Base-by-base conservation (phyloP, 2,797 vertebrate genomes). In the Propithecus perrieri region DNA sequence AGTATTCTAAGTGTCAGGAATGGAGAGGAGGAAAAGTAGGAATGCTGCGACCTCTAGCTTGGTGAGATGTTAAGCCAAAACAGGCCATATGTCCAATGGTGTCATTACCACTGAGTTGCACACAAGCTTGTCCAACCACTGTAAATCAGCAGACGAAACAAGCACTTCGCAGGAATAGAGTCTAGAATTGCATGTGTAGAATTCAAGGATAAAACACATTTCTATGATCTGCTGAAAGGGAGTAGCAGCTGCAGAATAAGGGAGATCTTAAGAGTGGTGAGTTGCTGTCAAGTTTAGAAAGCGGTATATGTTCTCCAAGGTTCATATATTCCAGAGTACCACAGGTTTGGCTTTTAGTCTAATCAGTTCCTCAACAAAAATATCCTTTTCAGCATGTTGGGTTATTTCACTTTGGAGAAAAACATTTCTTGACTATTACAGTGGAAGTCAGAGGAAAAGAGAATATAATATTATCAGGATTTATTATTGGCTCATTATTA, bases 351-450 rank as follows among this genome's bases (percentile, higher is more conserved):
- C 46, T 88, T 72, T 83, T 76, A 84, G 28, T 78, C 41, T 93
- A 94, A 78, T 55, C 35, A 80, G 65, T 76, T 89, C 24, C 33
- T 83, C 18, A 17, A 83, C 59, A 79, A 84, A 97, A 79, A 79
- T 72, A 84, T 91, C 92, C 53, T 53, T 94, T 30, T 81, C 24
- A 78, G 55, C 18, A 48, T 53, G 26, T 1, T 89, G n/a, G 33
- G 61, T 80, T 93, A 93, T 89, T 96, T 95, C 69, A 30, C 85
- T 59, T 91, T 95, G 71, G 53, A 94, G 83, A 89, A n/a, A 88
- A 96, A 79, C 41, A 53, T 86, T 95, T 91, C 69, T 91, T 95
- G 24, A 88, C 38, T 65, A 80, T 81, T 74, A 78, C 0, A 57
- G 15, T 78, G 71, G 28, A 93, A 97, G 80, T 86, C 59, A 74